Evolutionary conservation across 1,140 invertebrate genomes (phyloP).

Genomic region (Megalopta genalis): DNA sequence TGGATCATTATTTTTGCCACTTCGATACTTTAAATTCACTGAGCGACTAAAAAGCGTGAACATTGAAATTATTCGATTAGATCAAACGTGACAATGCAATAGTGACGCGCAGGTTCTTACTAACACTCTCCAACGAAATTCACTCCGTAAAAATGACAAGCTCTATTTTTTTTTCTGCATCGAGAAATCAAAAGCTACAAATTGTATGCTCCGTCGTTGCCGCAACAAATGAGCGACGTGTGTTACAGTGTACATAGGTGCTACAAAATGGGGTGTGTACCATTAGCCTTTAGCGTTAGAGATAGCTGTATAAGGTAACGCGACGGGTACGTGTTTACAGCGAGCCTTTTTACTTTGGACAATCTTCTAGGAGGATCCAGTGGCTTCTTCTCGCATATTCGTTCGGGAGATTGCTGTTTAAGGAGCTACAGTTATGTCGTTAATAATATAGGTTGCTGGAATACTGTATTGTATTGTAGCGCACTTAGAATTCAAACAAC

Average conservation of each 20-base stretch:
- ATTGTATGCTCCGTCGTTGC: too few relatives aligned
- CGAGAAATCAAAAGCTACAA: too few relatives aligned
- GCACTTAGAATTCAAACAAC: background rate
- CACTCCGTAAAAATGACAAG: too few relatives aligned
- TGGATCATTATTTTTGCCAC: too few relatives aligned
- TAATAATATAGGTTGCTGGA: background rate
- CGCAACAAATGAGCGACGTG: background rate
- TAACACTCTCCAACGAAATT: too few relatives aligned
- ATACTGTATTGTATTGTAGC: background rate
- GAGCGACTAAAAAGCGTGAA: too few relatives aligned
- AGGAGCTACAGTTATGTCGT: slow-evolving; percentile 4
- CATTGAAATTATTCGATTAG: too few relatives aligned
- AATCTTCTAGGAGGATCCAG: slow-evolving; percentile 18
- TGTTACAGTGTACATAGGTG: background rate
- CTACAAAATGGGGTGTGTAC: slow-evolving; percentile 13
- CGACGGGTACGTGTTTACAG: slow-evolving; percentile 19
- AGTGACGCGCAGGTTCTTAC: too few relatives aligned
- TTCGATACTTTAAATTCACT: too few relatives aligned
- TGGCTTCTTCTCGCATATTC: background rate
- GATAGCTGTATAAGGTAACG: slow-evolving; percentile 45
- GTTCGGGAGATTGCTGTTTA: slow-evolving; percentile 14
- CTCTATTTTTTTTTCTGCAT: too few relatives aligned
- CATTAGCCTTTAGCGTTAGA: slow-evolving; percentile 29
- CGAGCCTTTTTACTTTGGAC: slow-evolving; percentile 27
- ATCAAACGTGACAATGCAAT: too few relatives aligned